These are phyloP conservation scores for Hoplodrina blanda DNA, from an alignment of 2,888 invertebrate species.

Conservation along the genomic window DNA sequence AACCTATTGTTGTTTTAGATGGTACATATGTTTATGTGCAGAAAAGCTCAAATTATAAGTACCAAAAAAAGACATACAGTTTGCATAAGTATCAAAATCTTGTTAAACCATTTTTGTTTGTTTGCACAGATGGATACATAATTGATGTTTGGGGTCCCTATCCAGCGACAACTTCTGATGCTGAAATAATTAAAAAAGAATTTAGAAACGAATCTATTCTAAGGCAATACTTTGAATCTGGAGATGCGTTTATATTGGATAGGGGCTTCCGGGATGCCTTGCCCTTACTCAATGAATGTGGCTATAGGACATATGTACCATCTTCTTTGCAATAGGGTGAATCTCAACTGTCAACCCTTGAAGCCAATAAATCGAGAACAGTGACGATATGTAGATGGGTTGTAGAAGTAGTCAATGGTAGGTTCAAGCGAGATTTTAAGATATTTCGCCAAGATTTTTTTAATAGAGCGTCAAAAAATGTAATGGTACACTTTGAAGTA, in stretches of 20 bases:
- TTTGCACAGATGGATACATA: no score
- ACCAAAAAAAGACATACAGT: no score
- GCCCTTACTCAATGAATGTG: neutral
- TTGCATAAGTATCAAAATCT: no score
- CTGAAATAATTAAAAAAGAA: neutral
- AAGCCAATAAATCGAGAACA: neutral
- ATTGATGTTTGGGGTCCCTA: no score
- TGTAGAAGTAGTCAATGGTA: neutral
- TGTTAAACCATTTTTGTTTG: no score
- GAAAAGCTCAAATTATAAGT: no score
- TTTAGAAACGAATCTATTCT: neutral
- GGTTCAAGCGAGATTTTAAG: neutral
- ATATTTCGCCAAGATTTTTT: constrained; percentile 2
- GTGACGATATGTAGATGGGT: constrained; percentile 8
- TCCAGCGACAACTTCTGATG: no score
- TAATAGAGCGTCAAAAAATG: neutral
- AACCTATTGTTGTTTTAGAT: no score
- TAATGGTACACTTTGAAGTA: neutral
- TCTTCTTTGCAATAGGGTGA: constrained; percentile 7
- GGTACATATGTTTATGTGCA: no score
- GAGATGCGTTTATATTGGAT: constrained; percentile 2
- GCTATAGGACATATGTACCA: constrained; percentile 3
- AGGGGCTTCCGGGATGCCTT: neutral
- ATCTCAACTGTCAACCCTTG: neutral
- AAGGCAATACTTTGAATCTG: neutral